These are phyloP conservation scores for Hesperia comma DNA, from an alignment of 2,888 invertebrate genomes.

Conservation along the genomic window DNA sequence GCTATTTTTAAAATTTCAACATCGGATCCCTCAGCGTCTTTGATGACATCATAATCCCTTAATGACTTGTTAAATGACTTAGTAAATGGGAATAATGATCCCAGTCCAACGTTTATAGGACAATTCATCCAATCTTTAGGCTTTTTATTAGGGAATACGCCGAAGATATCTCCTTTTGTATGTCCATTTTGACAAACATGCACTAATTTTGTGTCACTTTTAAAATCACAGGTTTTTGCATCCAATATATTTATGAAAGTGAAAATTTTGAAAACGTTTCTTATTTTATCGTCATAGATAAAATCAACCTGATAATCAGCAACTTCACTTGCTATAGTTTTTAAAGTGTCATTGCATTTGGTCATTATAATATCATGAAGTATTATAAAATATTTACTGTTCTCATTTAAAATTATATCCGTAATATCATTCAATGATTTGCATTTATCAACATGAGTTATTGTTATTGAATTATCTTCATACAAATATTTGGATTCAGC, in stretches of 20 bases:
- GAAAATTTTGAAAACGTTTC: conserved; percentile 43
- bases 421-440: conserved; percentile 42
- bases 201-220: conserved; percentile 40
- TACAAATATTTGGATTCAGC: conserved; percentile 34
- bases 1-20: conserved; percentile 64
- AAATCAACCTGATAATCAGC: conserved; percentile 53
- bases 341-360: not conserved
- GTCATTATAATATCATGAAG: conserved; percentile 41
- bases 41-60: conserved; percentile 53
- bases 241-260: conserved; percentile 56
- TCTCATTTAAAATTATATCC: conserved; percentile 37
- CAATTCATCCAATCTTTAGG: conserved; percentile 59
- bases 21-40: conserved; percentile 58
- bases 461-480: conserved; percentile 41
- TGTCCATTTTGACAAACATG: conserved; percentile 51
- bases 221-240: conserved; percentile 50
- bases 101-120: conserved; percentile 61
- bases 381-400: conserved; percentile 53
- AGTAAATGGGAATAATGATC: conserved; percentile 58
- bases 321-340: conserved; percentile 4
- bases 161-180: conserved; percentile 39
- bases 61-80: conserved; percentile 44
- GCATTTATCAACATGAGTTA: conserved; percentile 49
- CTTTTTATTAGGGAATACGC: conserved; percentile 54
- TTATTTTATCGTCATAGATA: conserved; percentile 43